Conservation (phyloP, 2,888 invertebrate genomes). For the Calephelis perditalis region DNA sequence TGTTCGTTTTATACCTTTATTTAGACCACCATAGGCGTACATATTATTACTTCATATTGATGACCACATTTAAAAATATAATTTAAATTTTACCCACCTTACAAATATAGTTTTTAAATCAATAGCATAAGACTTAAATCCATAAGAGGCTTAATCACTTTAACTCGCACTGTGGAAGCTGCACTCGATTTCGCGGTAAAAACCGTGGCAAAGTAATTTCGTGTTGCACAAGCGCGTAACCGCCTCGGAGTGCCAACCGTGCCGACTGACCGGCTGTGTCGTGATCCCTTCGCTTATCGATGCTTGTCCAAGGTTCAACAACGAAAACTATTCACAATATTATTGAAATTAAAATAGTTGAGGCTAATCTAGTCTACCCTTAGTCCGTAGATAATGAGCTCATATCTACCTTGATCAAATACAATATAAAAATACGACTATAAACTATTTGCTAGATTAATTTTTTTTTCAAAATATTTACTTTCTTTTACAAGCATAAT, state of each 20-base stretch:
- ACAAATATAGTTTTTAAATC: not conserved
- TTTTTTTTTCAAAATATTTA: too few relatives aligned
- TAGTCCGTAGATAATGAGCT: not conserved
- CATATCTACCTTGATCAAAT: too few relatives aligned
- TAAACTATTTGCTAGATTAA: too few relatives aligned
- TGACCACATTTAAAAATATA: not conserved
- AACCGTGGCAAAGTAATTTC: conserved; percentile 11
- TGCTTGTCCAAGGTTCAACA: conserved; percentile 56
- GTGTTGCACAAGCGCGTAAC: conserved; percentile 14
- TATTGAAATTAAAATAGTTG: conserved; percentile 14
- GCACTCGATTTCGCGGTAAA: conserved; percentile 7
- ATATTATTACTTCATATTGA: too few relatives aligned
- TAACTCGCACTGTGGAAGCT: not conserved
- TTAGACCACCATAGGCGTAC: too few relatives aligned
- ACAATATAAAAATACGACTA: too few relatives aligned
- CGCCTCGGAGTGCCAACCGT: conserved; percentile 18
- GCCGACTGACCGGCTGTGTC: conserved; percentile 19
- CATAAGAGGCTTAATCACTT: not conserved
- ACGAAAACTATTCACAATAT: conserved; percentile 17
- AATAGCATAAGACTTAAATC: not conserved
- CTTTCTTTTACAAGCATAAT: too few relatives aligned
- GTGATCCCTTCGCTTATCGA: conserved; percentile 47
- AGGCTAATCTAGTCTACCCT: not conserved
- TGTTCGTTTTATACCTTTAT: too few relatives aligned
- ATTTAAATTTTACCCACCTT: not conserved